These are phyloP conservation scores for Heterodera carotae DNA, from an alignment of 1,140 invertebrate species.

Conservation along the genomic window DNA sequence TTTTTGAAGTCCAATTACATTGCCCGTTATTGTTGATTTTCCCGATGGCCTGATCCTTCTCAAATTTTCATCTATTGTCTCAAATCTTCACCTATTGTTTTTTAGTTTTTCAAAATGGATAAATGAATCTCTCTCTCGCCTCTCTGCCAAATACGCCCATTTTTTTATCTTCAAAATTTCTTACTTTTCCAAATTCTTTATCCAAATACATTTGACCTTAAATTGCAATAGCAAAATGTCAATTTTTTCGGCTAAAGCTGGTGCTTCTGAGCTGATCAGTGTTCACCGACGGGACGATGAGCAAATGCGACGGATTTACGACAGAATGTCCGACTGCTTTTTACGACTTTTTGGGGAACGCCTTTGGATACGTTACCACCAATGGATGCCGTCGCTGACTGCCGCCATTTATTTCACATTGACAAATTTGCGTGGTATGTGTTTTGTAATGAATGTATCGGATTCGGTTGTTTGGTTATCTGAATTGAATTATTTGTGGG, in stretches of 20 bases:
- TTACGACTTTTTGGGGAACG: conserved; percentile 41
- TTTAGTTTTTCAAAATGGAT: conserved; percentile 10
- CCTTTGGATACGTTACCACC: conserved; percentile 44
- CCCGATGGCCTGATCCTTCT: not conserved
- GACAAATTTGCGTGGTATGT: conserved; percentile 50
- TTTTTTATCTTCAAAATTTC: not conserved
- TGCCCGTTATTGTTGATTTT: not conserved
- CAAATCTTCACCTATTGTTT: not conserved
- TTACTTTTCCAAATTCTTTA: not conserved
- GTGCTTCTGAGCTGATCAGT: conserved; percentile 47
- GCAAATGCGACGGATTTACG: conserved; percentile 38
- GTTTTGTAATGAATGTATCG: too few relatives aligned
- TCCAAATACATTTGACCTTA: too few relatives aligned
- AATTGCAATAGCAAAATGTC: not conserved
- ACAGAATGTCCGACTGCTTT: conserved; percentile 36
- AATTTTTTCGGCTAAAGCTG: conserved; percentile 23
- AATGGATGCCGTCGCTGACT: conserved; percentile 42
- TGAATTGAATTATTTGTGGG: too few relatives aligned
- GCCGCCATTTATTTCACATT: conserved; percentile 44
- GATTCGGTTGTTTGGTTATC: too few relatives aligned
- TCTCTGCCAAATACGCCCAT: not conserved
- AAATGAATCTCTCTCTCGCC: not conserved
- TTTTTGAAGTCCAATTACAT: too few relatives aligned
- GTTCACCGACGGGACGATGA: conserved; percentile 48
- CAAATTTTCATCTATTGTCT: not conserved